Evolutionary conservation across 2,888 invertebrate species (phyloP).

Genomic region (Smittia aterrima): DNA sequence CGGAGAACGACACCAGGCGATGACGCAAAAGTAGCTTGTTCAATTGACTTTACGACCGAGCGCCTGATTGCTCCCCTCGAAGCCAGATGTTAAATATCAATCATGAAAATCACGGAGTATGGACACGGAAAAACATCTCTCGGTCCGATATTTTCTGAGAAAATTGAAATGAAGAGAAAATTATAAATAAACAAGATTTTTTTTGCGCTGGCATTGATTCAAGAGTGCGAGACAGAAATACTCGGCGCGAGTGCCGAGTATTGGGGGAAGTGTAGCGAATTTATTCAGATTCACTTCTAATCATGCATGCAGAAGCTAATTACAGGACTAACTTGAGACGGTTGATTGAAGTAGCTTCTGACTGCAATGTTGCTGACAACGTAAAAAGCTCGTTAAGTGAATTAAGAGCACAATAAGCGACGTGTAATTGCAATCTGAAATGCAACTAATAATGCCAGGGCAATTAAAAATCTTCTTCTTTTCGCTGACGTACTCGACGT

Average conservation of each 20-base stretch:
- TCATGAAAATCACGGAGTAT: constrained; percentile 11
- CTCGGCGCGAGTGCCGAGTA: neutral
- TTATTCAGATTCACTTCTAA: neutral
- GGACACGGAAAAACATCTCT: constrained; percentile 29
- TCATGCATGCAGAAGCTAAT: neutral
- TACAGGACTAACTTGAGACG: no score
- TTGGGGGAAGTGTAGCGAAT: no score
- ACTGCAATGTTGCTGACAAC: no score
- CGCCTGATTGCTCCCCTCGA: neutral
- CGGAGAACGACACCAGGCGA: neutral
- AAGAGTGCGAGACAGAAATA: neutral
- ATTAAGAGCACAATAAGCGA: constrained; percentile 39
- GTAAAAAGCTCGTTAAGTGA: constrained; percentile 37
- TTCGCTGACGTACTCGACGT: no score
- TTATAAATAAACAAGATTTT: constrained; percentile 34
- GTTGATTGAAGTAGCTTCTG: no score
- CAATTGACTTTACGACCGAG: neutral
- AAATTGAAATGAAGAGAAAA: neutral
- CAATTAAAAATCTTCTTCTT: constrained; percentile 27
- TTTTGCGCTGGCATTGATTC: constrained; percentile 19
- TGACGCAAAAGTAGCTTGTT: neutral
- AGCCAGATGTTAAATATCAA: constrained; percentile 37
- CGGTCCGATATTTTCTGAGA: neutral
- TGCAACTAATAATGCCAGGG: constrained; percentile 34
- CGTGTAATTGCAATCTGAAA: constrained; percentile 33